Evolutionary conservation across 2,113 vertebrate species (phyloP).

Genomic region (Corythornis cristatus): DNA sequence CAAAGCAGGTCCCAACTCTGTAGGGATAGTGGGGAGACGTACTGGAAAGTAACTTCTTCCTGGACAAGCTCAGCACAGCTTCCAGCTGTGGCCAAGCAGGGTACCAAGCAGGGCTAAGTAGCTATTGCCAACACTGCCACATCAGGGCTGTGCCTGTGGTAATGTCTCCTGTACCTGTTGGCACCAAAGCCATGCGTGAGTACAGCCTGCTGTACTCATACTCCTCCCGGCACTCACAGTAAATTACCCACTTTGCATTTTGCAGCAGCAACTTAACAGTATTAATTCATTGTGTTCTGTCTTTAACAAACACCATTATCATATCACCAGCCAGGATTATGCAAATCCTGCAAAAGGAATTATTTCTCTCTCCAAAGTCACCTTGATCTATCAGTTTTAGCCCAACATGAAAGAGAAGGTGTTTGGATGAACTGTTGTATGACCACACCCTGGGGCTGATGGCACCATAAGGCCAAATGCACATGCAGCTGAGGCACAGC

Average conservation of each 20-base stretch:
- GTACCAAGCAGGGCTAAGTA: no score
- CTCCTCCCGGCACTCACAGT: slow-evolving; percentile 9
- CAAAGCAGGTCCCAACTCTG: not conserved
- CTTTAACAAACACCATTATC: slow-evolving; percentile 86
- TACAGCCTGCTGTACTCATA: not conserved
- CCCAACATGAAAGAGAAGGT: slow-evolving; percentile 25
- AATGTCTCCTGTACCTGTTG: not conserved
- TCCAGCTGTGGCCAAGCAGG: not conserved
- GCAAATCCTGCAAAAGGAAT: slow-evolving; percentile 77
- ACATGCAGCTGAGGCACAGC: not conserved
- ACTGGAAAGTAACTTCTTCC: not conserved
- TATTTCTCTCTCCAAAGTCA: slow-evolving; percentile 78
- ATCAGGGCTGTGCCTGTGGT: not conserved
- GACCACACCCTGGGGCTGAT: not conserved
- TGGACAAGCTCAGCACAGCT: not conserved
- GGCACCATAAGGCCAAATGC: not conserved
- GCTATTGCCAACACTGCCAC: not conserved
- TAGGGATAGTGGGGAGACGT: not conserved
- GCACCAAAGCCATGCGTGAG: not conserved
- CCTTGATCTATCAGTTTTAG: slow-evolving; percentile 80
- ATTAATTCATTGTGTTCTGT: slow-evolving; percentile 83
- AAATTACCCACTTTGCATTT: slow-evolving; percentile 81
- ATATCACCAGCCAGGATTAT: slow-evolving; percentile 82
- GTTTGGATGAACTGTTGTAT: not conserved
- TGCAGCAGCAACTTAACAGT: slow-evolving; percentile 78